phyloP scores from a whole-genome alignment of 1,140 invertebrate genomes.

The Brevipalpus yothersi region DNA sequence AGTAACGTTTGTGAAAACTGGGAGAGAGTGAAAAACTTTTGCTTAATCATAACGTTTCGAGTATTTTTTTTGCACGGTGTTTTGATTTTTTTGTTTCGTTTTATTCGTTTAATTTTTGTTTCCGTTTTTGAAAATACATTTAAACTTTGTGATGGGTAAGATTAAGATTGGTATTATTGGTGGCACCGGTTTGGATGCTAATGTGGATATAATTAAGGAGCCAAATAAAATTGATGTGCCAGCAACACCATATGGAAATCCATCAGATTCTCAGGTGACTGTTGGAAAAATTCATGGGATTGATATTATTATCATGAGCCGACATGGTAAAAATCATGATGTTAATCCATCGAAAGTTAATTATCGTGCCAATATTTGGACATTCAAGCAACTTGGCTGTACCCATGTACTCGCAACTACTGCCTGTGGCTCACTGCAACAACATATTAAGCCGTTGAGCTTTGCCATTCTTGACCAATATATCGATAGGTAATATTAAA shows the following conservation, averaged over 20 bases:
- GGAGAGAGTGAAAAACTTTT: no score
- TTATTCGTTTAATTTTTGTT: no score
- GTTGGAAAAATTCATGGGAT: constrained; percentile 43
- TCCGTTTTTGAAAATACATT: no score
- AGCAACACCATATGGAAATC: constrained; percentile 50
- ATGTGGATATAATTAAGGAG: constrained; percentile 52
- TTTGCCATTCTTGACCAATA: constrained; percentile 77
- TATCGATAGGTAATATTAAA: constrained; percentile 41
- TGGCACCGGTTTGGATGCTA: constrained; percentile 57
- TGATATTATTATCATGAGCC: constrained; percentile 16
- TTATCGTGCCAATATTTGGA: constrained; percentile 90
- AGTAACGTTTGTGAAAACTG: no score
- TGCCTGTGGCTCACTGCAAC: constrained; percentile 69
- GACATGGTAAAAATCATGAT: constrained; percentile 65
- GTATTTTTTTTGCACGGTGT: no score
- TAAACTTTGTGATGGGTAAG: neutral
- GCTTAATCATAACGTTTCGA: no score
- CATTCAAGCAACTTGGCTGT: constrained; percentile 58
- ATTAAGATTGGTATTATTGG: constrained; percentile 78
- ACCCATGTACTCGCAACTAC: constrained; percentile 76
- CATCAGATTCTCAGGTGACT: constrained; percentile 44
- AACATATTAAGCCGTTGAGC: constrained; percentile 62
- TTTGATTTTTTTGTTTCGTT: no score
- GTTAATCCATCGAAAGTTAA: constrained; percentile 62
- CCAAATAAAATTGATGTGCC: constrained; percentile 30